These are phyloP conservation scores for Drosophila infuscata DNA, from an alignment of 2,888 invertebrate genomes.

Conservation along the genomic window DNA sequence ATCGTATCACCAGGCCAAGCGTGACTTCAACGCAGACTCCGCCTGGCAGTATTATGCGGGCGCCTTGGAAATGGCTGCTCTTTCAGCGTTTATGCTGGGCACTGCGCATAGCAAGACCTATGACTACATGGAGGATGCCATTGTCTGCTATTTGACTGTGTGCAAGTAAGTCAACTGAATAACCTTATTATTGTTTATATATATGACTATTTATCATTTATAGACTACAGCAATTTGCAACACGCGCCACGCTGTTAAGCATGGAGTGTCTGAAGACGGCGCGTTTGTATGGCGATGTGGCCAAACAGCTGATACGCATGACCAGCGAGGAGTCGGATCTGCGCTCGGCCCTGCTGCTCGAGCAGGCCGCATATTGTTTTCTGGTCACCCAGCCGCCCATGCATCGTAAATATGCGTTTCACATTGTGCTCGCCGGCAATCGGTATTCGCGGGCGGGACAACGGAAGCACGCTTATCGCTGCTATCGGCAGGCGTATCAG, in stretches of 20 bases:
- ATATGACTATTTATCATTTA: background rate
- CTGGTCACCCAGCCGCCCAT: conserved; percentile 88
- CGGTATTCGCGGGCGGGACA: conserved; percentile 97
- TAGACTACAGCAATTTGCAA: conserved; percentile 96
- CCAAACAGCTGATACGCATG: conserved; percentile 96
- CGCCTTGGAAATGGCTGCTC: conserved; percentile 97
- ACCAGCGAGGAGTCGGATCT: conserved; percentile 99
- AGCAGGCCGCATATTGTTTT: conserved; percentile 98
- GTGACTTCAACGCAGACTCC: conserved; percentile 98
- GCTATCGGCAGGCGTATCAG: conserved; percentile 96
- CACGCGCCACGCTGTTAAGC: conserved; percentile 95
- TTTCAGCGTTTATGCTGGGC: conserved; percentile 95
- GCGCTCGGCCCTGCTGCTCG: conserved; percentile 95
- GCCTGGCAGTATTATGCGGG: conserved; percentile 99
- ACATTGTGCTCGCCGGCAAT: conserved; percentile 98
- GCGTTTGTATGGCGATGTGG: conserved; percentile 95
- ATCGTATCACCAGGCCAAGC: conserved; percentile 97
- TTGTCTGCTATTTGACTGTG: conserved; percentile 94
- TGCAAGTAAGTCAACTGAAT: conserved; percentile 89
- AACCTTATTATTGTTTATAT: conserved; percentile 6
- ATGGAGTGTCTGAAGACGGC: conserved; percentile 93
- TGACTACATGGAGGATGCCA: conserved; percentile 97
- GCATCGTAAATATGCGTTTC: conserved; percentile 97
- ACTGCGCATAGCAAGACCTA: conserved; percentile 91
- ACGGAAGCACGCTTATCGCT: conserved; percentile 95